Conservation (phyloP, 2,797 vertebrate genomes). For the Myotis myotis region DNA sequence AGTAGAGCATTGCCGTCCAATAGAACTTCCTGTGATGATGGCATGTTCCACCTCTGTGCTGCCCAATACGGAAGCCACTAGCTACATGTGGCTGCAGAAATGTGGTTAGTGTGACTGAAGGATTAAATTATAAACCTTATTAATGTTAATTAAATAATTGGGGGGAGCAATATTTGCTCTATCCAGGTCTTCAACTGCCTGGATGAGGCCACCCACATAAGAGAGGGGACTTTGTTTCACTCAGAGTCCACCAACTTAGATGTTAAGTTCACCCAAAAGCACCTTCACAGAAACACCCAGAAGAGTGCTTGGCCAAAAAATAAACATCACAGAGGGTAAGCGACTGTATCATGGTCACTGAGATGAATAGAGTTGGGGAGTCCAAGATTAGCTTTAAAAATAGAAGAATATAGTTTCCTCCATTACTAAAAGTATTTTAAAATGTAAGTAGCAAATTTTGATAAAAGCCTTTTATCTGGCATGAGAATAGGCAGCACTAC, state of each 20-base stretch:
- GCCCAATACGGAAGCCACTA: neutral
- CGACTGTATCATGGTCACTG: neutral
- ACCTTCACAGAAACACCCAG: neutral
- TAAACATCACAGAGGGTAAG: neutral
- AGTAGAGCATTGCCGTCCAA: too few species aligned
- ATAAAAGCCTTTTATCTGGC: neutral
- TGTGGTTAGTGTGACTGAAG: neutral
- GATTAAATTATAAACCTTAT: neutral
- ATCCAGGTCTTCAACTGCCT: neutral
- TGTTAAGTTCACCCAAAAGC: neutral
- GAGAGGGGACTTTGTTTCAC: neutral
- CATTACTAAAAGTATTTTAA: neutral
- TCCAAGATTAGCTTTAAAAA: neutral
- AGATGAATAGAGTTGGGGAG: neutral
- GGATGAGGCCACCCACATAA: neutral
- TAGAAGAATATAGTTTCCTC: neutral
- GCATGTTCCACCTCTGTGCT: neutral
- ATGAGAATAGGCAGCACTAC: neutral
- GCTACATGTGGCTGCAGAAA: neutral
- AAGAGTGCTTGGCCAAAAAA: neutral
- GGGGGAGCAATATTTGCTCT: neutral
- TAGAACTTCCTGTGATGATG: neutral
- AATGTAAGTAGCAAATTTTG: neutral
- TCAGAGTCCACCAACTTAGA: neutral
- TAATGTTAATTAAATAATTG: neutral